phyloP scores from a whole-genome alignment of 2,888 invertebrate genomes.

The Cistogaster globosa region DNA sequence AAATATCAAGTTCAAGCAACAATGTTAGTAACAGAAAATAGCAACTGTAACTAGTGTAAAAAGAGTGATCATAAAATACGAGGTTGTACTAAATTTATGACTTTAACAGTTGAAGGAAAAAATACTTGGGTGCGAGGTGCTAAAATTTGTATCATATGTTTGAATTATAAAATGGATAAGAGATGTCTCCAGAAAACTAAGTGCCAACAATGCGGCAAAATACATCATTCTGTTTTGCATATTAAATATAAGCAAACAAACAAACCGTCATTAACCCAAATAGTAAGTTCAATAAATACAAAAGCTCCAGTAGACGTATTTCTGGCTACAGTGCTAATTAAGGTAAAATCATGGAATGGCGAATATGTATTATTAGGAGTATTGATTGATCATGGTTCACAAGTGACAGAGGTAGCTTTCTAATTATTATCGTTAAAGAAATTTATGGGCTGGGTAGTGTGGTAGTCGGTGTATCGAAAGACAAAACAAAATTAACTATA shows the following conservation, averaged over 20 bases:
- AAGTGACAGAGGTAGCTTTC: no score
- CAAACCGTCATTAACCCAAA: neutral
- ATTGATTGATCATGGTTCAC: no score
- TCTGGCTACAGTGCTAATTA: conserved; percentile 48
- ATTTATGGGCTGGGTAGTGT: conserved; percentile 47
- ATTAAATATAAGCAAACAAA: neutral
- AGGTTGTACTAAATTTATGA: no score
- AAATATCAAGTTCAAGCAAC: no score
- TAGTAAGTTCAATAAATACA: no score
- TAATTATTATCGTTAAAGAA: no score
- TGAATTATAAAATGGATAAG: conserved; percentile 1
- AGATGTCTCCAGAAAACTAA: neutral
- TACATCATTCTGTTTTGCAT: conserved; percentile 4
- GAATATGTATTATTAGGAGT: conserved; percentile 50
- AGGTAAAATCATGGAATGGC: conserved; percentile 50
- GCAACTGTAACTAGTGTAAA: no score
- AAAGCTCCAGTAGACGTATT: no score
- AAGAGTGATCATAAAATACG: no score
- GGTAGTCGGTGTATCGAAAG: conserved; percentile 46
- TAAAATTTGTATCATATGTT: neutral
- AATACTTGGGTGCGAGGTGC: no score
- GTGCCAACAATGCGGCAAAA: conserved; percentile 7
- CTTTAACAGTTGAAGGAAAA: no score
- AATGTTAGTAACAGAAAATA: no score
- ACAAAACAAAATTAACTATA: conserved; percentile 44